Percentiles rank a stretch among this genome's conserved stretches.
Conservation (phyloP, 2,888 invertebrate species). For the Lordiphosa fenestrarum region DNA sequence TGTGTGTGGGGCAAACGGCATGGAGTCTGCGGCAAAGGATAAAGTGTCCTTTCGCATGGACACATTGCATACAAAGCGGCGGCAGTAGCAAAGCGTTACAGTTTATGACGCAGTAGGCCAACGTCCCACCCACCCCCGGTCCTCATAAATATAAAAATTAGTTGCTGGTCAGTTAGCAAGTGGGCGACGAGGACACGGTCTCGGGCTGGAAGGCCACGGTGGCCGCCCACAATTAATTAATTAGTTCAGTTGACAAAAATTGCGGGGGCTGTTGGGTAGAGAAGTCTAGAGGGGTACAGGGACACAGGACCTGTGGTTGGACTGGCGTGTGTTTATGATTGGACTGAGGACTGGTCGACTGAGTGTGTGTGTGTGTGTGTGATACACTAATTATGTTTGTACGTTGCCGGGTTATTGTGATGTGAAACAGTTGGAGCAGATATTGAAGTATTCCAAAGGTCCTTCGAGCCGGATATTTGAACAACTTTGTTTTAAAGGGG, state of each 20-base stretch:
- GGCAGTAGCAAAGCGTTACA: constrained; percentile 58
- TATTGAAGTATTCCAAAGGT: too few species aligned
- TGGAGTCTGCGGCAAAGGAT: constrained; percentile 49
- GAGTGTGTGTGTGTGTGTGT: constrained; percentile 14
- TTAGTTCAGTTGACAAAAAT: constrained; percentile 79
- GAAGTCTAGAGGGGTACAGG: constrained; percentile 3
- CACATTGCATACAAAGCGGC: constrained; percentile 46
- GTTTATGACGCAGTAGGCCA: constrained; percentile 74
- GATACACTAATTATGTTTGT: constrained; percentile 31
- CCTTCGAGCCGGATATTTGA: too few species aligned
- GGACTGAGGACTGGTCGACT: constrained; percentile 46
- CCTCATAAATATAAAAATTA: constrained; percentile 78
- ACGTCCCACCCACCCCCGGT: constrained; percentile 32
- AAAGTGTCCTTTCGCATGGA: constrained; percentile 34
- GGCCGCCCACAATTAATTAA: constrained; percentile 77
- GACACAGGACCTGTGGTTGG: constrained; percentile 36
- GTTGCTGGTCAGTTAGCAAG: constrained; percentile 77
- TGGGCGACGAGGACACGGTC: constrained; percentile 30
- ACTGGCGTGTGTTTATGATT: constrained; percentile 58
- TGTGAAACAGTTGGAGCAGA: too few species aligned
- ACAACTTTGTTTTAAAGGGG: too few species aligned
- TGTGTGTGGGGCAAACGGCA: constrained; percentile 44
- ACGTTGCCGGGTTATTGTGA: constrained; percentile 7
- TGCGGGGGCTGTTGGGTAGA: constrained; percentile 51
- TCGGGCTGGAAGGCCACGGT: constrained; percentile 49